These are phyloP conservation scores for Tonatia bakeri DNA, from an alignment of 2,113 vertebrate genomes.

Conservation along the genomic window DNA sequence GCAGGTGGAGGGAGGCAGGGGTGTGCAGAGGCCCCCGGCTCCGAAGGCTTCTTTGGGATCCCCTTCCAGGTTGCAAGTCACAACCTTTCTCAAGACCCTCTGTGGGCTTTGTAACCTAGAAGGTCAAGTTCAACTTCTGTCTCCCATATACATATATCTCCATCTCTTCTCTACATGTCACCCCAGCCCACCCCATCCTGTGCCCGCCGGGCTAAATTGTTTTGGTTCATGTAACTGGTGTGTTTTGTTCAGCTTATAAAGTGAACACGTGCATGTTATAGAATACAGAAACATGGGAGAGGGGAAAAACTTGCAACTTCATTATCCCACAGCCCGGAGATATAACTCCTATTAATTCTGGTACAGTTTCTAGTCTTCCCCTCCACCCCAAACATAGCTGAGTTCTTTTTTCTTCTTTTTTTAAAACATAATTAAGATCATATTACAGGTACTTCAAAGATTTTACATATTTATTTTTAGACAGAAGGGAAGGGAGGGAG, in stretches of 20 bases:
- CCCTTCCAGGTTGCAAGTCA: neutral
- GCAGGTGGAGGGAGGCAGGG: fast-evolving
- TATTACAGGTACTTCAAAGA: neutral
- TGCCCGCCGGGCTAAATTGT: neutral
- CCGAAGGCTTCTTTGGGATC: neutral
- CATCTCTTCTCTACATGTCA: neutral
- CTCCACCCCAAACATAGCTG: neutral
- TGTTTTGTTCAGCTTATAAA: neutral
- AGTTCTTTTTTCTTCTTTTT: neutral
- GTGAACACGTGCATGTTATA: neutral
- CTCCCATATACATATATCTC: neutral
- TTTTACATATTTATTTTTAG: too few species aligned
- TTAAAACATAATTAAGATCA: neutral
- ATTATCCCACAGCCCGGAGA: neutral
- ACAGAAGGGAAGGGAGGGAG: too few species aligned
- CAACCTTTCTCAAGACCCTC: neutral
- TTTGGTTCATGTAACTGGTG: neutral
- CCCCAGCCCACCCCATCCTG: neutral
- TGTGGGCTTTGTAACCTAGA: neutral
- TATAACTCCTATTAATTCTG: neutral
- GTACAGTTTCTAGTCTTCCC: neutral
- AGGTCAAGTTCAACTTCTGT: neutral
- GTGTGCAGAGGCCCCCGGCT: fast-evolving
- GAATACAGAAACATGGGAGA: neutral
- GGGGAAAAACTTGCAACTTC: neutral